Conservation (phyloP, 2,797 vertebrate species). For the Oceanodroma leucorhoa region DNA sequence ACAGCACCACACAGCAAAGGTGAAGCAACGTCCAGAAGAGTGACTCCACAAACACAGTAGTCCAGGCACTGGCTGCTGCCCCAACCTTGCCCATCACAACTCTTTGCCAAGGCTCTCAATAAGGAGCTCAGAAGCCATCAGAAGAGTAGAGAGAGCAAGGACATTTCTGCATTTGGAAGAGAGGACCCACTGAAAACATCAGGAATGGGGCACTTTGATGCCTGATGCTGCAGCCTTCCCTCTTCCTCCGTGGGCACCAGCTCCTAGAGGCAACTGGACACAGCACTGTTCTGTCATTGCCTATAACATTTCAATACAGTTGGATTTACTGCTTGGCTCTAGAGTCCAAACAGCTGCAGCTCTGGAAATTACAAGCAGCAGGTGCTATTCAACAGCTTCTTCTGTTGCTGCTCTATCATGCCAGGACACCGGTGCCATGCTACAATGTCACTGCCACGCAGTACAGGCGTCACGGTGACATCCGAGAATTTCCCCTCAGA, state of each 20-base stretch:
- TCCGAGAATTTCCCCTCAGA: background rate
- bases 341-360: background rate
- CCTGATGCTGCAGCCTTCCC: background rate
- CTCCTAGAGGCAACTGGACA: background rate
- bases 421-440: background rate
- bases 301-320: background rate
- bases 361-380: background rate
- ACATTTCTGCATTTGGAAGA: background rate
- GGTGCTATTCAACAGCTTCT: background rate
- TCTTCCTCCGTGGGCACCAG: background rate
- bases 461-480: background rate
- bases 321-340: background rate
- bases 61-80: background rate
- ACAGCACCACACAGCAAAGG: background rate
- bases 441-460: background rate
- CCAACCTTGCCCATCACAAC: too few relatives aligned
- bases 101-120: background rate
- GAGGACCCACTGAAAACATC: background rate
- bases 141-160: background rate
- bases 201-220: background rate
- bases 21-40: background rate
- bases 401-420: background rate
- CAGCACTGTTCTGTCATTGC: background rate
- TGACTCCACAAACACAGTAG: background rate
- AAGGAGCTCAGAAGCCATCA: too few relatives aligned